A percentile compares a stretch with the other conserved stretches of the same genome.
Evolutionary conservation across 2,888 invertebrate genomes (phyloP).

Genomic region (Dynastes hyllus): DNA sequence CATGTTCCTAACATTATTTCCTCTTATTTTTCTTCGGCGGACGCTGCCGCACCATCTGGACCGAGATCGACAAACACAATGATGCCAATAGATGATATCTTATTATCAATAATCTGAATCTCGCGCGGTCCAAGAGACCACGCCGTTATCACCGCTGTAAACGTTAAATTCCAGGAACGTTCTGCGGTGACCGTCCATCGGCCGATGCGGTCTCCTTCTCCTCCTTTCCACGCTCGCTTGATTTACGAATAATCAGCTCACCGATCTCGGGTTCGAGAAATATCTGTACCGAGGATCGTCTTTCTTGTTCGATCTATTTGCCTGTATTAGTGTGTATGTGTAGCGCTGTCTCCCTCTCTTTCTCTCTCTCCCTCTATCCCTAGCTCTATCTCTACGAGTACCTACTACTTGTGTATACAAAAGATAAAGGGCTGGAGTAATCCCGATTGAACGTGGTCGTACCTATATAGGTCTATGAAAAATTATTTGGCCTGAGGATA

Average conservation of each 20-base stretch:
- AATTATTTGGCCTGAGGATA: not conserved
- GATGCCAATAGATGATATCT: slow-evolving; percentile 46
- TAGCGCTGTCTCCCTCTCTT: not conserved
- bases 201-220: not conserved
- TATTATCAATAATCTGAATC: slow-evolving; percentile 45
- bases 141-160: slow-evolving; percentile 39
- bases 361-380: not conserved
- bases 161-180: slow-evolving; percentile 44
- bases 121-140: slow-evolving; percentile 41
- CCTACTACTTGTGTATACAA: slow-evolving; percentile 10
- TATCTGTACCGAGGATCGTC: slow-evolving; percentile 41
- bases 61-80: slow-evolving; percentile 43
- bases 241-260: slow-evolving; percentile 43
- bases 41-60: slow-evolving; percentile 37
- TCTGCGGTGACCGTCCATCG: slow-evolving; percentile 36
- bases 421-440: slow-evolving; percentile 23
- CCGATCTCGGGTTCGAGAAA: slow-evolving; percentile 40
- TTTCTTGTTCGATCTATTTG: slow-evolving; percentile 44
- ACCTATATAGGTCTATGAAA: not conserved
- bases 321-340: slow-evolving; percentile 4
- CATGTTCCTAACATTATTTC: slow-evolving; percentile 37
- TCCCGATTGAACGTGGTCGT: not conserved
- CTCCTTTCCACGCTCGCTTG: slow-evolving; percentile 44
- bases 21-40: slow-evolving; percentile 23
- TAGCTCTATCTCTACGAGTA: not conserved